These are phyloP conservation scores for Falco novaeseelandiae DNA, from an alignment of 2,797 vertebrate species.

Conservation along the genomic window DNA sequence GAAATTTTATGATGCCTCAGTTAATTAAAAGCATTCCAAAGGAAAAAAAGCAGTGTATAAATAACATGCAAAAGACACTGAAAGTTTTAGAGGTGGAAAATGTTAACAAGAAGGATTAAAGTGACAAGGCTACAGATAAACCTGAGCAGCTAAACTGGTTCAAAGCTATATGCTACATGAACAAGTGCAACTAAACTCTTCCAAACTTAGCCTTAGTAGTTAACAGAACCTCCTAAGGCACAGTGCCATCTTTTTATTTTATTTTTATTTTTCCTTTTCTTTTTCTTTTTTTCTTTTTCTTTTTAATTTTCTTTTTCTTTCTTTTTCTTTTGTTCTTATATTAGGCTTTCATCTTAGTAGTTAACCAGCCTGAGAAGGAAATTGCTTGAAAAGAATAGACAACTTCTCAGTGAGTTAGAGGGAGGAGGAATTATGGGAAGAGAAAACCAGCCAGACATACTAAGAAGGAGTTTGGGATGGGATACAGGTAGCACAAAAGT, in stretches of 20 bases:
- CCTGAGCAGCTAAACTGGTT: background rate
- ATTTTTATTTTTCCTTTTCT: too few species aligned
- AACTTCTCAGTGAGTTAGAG: background rate
- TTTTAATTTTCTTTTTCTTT: too few species aligned
- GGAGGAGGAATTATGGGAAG: background rate
- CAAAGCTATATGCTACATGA: background rate
- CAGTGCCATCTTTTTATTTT: background rate
- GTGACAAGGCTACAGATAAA: background rate
- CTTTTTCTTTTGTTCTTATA: background rate
- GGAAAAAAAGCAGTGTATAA: background rate
- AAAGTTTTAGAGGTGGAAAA: background rate
- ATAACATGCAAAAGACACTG: background rate
- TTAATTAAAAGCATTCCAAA: slow-evolving; percentile 1
- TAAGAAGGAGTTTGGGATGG: background rate
- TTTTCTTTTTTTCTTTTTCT: too few species aligned
- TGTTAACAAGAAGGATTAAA: background rate
- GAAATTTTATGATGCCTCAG: background rate
- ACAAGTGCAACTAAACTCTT: background rate
- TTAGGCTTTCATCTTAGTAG: background rate
- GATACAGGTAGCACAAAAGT: background rate
- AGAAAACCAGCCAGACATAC: background rate
- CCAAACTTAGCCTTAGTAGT: background rate
- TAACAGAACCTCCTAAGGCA: background rate
- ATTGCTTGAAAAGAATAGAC: background rate
- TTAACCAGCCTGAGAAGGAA: background rate